Percentiles rank a stretch among this genome's conserved stretches.
phyloP scores from a whole-genome alignment of 1,140 invertebrate genomes.

The Dinoponera quadriceps region DNA sequence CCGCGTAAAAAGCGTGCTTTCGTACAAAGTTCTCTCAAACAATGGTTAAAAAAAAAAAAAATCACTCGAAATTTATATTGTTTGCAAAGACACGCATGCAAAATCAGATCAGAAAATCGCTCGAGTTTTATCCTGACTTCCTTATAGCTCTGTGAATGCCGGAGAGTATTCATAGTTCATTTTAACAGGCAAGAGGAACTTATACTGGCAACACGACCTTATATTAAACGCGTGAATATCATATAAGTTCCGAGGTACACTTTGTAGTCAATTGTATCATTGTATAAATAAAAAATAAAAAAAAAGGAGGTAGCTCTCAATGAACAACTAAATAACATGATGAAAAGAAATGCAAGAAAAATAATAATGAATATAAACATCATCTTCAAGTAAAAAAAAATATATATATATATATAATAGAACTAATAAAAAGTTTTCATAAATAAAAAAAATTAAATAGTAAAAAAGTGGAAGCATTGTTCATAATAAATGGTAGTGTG shows the following conservation, averaged over 20 bases:
- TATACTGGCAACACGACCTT: background rate
- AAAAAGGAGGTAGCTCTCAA: background rate
- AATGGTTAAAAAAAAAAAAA: constrained; percentile 4
- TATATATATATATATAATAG: background rate
- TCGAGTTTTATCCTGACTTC: constrained; percentile 21
- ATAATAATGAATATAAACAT: background rate
- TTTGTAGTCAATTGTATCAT: constrained; percentile 6
- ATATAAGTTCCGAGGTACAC: constrained; percentile 22
- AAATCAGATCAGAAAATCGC: constrained; percentile 60
- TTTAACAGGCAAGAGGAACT: constrained; percentile 40
- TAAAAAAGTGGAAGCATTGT: background rate
- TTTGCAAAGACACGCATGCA: constrained; percentile 18
- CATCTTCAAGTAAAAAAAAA: constrained; percentile 7
- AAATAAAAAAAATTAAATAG: constrained; percentile 10
- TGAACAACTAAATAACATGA: background rate
- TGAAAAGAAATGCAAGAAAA: background rate
- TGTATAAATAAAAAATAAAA: background rate
- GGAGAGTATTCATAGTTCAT: constrained; percentile 63
- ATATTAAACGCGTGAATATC: constrained; percentile 27
- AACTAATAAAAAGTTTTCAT: no score
- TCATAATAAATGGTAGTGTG: background rate
- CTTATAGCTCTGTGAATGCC: constrained; percentile 68
- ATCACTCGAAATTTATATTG: background rate
- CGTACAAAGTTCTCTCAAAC: constrained; percentile 26
- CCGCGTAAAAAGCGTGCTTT: constrained; percentile 22